Conservation (phyloP, 2,113 vertebrate species). For the Pantherophis guttatus region DNA sequence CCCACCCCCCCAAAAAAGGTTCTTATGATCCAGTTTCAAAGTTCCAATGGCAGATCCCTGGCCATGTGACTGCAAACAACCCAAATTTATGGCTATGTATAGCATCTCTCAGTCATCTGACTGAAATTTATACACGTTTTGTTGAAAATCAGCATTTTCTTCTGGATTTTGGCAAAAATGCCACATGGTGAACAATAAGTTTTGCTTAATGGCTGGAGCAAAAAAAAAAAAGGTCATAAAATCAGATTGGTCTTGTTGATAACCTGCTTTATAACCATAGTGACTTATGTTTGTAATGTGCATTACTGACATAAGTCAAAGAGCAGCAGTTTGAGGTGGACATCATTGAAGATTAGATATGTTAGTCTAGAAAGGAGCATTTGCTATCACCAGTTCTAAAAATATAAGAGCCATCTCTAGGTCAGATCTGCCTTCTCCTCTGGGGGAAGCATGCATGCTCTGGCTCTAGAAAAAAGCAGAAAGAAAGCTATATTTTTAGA, state of each 20-base stretch:
- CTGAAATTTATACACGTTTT: neutral
- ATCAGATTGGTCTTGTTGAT: neutral
- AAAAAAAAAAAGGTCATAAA: neutral
- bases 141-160: neutral
- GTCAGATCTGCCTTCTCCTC: neutral
- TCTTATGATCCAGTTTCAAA: neutral
- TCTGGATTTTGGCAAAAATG: neutral
- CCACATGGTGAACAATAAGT: neutral
- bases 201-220: neutral
- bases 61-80: neutral
- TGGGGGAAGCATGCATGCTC: neutral
- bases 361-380: neutral
- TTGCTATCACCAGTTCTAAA: neutral
- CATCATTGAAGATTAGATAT: neutral
- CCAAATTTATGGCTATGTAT: neutral
- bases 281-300: neutral
- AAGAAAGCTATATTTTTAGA: neutral
- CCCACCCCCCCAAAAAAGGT: accelerated
- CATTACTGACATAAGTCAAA: neutral
- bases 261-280: neutral
- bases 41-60: neutral
- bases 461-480: neutral
- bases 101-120: neutral
- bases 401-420: neutral
- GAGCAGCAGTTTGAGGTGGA: neutral